phyloP scores from a whole-genome alignment of 1,140 invertebrate species.

The Sarcophaga peregrina region DNA sequence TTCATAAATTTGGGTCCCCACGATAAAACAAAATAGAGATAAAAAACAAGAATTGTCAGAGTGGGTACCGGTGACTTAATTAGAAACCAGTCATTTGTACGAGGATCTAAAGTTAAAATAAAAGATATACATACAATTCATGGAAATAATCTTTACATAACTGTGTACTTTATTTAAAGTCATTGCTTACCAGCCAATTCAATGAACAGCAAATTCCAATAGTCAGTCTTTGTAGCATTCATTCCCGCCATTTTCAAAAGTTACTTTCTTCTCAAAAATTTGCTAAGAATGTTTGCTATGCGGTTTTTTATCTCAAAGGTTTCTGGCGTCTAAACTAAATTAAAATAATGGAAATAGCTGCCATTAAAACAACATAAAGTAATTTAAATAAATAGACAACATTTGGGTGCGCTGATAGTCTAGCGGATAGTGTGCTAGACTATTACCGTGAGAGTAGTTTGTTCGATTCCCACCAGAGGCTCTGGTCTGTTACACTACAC shows the following conservation, averaged over 20 bases:
- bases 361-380: too few species aligned
- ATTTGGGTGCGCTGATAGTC: too few species aligned
- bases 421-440: too few species aligned
- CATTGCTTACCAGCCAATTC: slow-evolving; percentile 70
- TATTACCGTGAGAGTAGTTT: too few species aligned
- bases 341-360: neutral
- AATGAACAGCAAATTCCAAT: slow-evolving; percentile 70
- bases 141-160: neutral
- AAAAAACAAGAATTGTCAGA: slow-evolving; percentile 75
- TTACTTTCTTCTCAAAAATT: neutral
- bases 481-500: too few species aligned
- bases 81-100: slow-evolving; percentile 87
- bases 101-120: slow-evolving; percentile 61
- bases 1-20: slow-evolving; percentile 85
- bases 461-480: too few species aligned
- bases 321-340: slow-evolving; percentile 24
- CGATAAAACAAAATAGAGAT: slow-evolving; percentile 78
- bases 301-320: neutral
- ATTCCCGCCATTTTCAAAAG: slow-evolving; percentile 60
- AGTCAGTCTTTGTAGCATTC: slow-evolving; percentile 67
- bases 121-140: too few species aligned
- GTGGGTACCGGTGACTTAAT: slow-evolving; percentile 82
- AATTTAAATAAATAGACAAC: too few species aligned
- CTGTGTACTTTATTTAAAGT: neutral
- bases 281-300: neutral